phyloP scores from a whole-genome alignment of 2,797 vertebrate species.

The Syncerus caffer region DNA sequence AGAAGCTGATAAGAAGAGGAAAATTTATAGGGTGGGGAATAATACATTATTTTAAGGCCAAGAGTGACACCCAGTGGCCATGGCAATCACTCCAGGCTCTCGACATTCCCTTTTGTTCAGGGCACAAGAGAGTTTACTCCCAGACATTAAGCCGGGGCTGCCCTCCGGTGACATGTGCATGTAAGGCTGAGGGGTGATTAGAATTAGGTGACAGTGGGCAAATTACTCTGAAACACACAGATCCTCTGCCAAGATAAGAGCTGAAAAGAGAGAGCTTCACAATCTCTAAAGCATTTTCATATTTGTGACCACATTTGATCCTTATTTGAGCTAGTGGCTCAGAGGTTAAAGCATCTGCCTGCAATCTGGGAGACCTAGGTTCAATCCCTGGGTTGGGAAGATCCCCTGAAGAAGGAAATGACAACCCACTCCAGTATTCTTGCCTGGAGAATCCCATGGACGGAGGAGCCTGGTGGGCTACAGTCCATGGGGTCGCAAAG shows the following conservation, averaged over 20 bases:
- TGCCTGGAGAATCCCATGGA: too few species aligned
- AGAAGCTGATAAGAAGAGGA: neutral
- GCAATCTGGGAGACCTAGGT: too few species aligned
- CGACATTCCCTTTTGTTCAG: neutral
- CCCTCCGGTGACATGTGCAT: neutral
- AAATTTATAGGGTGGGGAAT: neutral
- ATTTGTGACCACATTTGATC: too few species aligned
- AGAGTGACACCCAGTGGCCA: constrained; percentile 64
- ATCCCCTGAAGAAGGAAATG: too few species aligned
- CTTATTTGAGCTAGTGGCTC: neutral
- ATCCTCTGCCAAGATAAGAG: neutral
- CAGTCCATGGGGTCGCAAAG: too few species aligned
- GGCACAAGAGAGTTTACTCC: neutral
- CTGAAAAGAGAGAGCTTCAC: neutral
- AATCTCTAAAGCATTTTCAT: neutral
- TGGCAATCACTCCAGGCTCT: neutral
- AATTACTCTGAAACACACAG: neutral
- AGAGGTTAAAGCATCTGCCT: too few species aligned
- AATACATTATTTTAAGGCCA: constrained; percentile 22
- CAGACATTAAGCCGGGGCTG: neutral
- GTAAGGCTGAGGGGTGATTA: neutral
- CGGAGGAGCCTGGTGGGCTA: too few species aligned
- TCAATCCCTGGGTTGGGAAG: too few species aligned
- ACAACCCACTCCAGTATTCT: too few species aligned
- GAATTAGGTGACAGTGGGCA: neutral